Base-by-base conservation (phyloP, 2,888 invertebrate genomes). In the Mesoligia furuncula region DNA sequence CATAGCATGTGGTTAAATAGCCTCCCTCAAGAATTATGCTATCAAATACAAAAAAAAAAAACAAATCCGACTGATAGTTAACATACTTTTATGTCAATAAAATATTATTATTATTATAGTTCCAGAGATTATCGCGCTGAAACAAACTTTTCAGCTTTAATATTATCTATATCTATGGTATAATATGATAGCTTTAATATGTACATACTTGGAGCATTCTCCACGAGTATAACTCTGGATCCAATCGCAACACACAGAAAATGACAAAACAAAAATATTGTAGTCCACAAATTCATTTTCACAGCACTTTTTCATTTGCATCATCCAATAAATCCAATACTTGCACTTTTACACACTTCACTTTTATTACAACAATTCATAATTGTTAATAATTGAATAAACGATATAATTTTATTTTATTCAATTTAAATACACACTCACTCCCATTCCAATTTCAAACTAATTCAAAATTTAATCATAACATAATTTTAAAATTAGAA, bases 161-260 rank as follows among this genome's bases (percentile, higher is more conserved):
- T 39, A 39, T 39, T n/a, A n/a, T n/a, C n/a, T n/a, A n/a, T n/a
- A n/a, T n/a, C n/a, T n/a, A n/a, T 4, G 1, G 39, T 39, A 39
- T 9, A 39, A 36, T 39, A 39, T 45, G 45, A 45, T 15, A 5
- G 15, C 15, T 45, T 15, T 13, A 45, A 45, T 20, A 51, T 20
- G n/a, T 54, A 96, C 96, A 77, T 94, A 96, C 96, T 96, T 79
- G 95, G 96, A 54, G 96, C 96, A 93, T 96, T 96, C 88, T 96
- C 96, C 90, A 96, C 96, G 20, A 96, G 91, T 75, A 96, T 96
- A 54, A 96, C 95, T 77, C 96, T 91, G 13, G 95, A 92, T 89
- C 95, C 95, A 77, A 93, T 81, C 59, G 90, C 88, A 74, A 79
- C 73, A 86, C 92, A 90, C 81, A 93, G 90, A 89, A 88, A 92